Base-by-base conservation (phyloP, 1,140 invertebrate species). In the Drusus annulatus region DNA sequence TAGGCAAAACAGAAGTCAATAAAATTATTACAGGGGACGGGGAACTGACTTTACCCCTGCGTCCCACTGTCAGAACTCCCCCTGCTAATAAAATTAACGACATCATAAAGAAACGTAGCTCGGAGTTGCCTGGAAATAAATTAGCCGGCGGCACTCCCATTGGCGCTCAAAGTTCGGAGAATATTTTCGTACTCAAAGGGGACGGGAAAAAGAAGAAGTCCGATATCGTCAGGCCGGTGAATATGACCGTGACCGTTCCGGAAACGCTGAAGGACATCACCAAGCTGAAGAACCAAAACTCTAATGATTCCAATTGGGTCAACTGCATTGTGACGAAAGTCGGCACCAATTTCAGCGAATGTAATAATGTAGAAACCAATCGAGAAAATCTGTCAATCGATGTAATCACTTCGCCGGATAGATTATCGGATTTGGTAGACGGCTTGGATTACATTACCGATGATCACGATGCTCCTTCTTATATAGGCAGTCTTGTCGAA, bases 201-300 rank as follows among this genome's bases (percentile, higher is more conserved):
- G 68, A 71, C 21, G 68, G 68, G 3, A 69, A 69, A 16, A 69
- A 69, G 21, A 16, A 31, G 28, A 19, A 19, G 16, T 52, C 68
- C 0, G 45, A 52, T 4, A 7, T 21, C 1, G 4, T n/a, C 1
- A 71, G 52, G 50, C 68, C 68, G 19, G 19, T 71, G 45, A 71
- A 71, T 50, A 21, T 71, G 45, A 71, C 68, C 17, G 45, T 71
- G 3, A 71, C 54, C 36, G 68, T 71, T 19, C 68, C 68, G 45
- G 68, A 71, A 45, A 52, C 19, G 5, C 23, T 71, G 2, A 71
- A 71, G 15, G 68, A 71, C 21, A 51, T 19, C 21, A 10, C 68
- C 4, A 7, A 54, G 31, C 21, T 50, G 8, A 69, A n/a, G 31
- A 69, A 69, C 16, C 62, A 31, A 31, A 28, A 10, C 17, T 1